Percentiles rank a stretch among this genome's conserved stretches.
These are phyloP conservation scores for Brienomyrus longianalis DNA, from an alignment of 2,113 vertebrate species.

Conservation along the genomic window DNA sequence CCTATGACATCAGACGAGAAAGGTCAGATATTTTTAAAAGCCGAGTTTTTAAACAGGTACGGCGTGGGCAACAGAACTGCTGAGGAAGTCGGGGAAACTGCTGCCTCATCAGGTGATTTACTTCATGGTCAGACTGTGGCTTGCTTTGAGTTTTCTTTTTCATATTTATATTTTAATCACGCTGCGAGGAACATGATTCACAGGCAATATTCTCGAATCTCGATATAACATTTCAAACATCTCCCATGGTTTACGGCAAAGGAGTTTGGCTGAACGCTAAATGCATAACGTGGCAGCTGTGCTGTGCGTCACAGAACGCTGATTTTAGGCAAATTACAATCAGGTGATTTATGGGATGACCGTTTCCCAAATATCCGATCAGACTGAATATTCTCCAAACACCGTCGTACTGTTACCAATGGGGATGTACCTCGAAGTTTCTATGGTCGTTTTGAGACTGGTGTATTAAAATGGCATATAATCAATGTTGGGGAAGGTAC, in stretches of 20 bases:
- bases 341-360: not conserved
- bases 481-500: not conserved
- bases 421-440: not conserved
- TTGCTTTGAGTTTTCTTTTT: not conserved
- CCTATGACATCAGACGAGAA: not conserved
- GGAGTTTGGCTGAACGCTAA: not conserved
- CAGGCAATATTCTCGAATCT: not conserved
- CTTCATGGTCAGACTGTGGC: not conserved
- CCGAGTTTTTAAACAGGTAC: not conserved
- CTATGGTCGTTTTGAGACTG: not conserved
- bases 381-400: not conserved
- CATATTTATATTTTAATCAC: not conserved
- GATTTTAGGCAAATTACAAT: not conserved
- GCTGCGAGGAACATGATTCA: not conserved
- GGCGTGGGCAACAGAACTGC: not conserved
- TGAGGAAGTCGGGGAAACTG: not conserved
- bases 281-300: not conserved
- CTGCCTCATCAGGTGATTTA: slow-evolving; percentile 4
- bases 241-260: not conserved
- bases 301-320: not conserved
- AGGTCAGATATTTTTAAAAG: not conserved
- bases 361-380: not conserved
- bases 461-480: not conserved
- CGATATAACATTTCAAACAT: not conserved
- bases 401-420: not conserved